Conservation (phyloP, 2,797 vertebrate genomes). For the Gadopsis marmoratus region DNA sequence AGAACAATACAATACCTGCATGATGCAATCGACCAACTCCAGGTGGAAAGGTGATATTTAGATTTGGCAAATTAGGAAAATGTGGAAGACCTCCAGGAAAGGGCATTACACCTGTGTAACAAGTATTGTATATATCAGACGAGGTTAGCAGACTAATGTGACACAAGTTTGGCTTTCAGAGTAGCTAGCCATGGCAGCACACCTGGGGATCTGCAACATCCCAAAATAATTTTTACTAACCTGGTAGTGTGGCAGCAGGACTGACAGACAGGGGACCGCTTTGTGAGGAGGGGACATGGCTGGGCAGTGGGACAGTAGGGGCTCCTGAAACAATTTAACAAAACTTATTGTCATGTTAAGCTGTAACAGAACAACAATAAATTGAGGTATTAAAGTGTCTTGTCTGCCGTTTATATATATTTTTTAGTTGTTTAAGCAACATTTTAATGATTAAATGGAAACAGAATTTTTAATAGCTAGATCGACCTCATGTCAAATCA, state of each 20-base stretch:
- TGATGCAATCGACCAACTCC: conserved; percentile 82
- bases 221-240: conserved; percentile 73
- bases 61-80: conserved; percentile 83
- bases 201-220: not conserved
- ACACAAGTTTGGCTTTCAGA: not conserved
- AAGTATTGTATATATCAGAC: conserved; percentile 8
- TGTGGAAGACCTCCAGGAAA: conserved; percentile 88
- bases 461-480: not conserved
- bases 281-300: conserved; percentile 82
- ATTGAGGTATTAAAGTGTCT: not conserved
- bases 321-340: conserved; percentile 79
- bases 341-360: not conserved
- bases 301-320: conserved; percentile 87
- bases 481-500: not conserved
- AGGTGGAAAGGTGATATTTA: conserved; percentile 85
- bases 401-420: not conserved
- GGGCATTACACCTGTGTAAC: conserved; percentile 86
- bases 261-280: conserved; percentile 81
- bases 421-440: not conserved
- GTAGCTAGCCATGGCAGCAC: not conserved
- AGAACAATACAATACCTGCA: conserved; percentile 82
- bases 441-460: not conserved
- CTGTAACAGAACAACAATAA: not conserved
- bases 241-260: conserved; percentile 85
- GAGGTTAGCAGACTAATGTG: not conserved